These are phyloP conservation scores for Semnopithecus entellus DNA, from an alignment of 2,113 vertebrate genomes.

Conservation along the genomic window DNA sequence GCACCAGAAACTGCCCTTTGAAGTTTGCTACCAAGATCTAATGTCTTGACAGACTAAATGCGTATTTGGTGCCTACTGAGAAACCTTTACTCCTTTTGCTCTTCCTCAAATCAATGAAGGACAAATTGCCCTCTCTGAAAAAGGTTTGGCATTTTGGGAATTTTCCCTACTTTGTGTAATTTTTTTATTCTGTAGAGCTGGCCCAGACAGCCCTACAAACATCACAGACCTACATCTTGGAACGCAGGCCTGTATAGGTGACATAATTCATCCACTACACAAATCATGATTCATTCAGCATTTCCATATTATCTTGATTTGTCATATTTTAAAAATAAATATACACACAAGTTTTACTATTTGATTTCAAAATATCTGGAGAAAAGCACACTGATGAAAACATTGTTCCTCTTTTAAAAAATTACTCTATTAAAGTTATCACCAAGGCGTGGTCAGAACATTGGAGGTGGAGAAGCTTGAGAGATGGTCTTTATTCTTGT, in stretches of 20 bases:
- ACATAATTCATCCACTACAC: not conserved
- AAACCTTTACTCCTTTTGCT: not conserved
- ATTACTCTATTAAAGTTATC: not conserved
- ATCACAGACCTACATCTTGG: not conserved
- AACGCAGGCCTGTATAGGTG: not conserved
- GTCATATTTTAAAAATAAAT: not conserved
- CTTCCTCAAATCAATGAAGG: conserved; percentile 1
- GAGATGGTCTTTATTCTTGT: not conserved
- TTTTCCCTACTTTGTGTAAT: not conserved
- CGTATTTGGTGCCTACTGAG: not conserved
- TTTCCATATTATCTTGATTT: not conserved
- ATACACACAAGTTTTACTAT: not conserved
- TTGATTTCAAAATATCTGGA: not conserved
- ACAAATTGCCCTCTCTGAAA: not conserved
- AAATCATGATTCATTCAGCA: not conserved
- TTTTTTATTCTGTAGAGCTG: not conserved
- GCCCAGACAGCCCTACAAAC: not conserved
- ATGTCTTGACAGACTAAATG: not conserved
- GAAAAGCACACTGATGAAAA: not conserved
- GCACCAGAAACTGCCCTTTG: not conserved
- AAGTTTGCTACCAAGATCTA: not conserved
- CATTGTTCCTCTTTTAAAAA: not conserved
- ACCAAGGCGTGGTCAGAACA: not conserved
- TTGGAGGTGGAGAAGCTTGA: not conserved
- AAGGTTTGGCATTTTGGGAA: not conserved